Percentiles rank a stretch among this genome's conserved stretches.
Evolutionary conservation across 2,888 invertebrate species (phyloP).

Genomic region (Drosophila formosana): DNA sequence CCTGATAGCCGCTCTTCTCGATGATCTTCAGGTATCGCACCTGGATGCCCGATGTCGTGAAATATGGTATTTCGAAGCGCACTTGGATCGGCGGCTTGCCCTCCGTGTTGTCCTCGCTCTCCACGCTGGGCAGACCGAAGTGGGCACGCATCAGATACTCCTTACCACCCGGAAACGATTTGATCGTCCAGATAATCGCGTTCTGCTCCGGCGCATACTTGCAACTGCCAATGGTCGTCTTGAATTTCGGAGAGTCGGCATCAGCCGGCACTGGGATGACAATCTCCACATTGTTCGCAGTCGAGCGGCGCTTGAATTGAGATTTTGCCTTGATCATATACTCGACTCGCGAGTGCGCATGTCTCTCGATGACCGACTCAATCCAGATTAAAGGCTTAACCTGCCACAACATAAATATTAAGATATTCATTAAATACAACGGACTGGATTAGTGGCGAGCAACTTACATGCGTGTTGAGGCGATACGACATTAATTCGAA

Average conservation of each 20-base stretch:
- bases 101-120: constrained; percentile 94
- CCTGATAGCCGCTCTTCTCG: constrained; percentile 99
- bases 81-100: constrained; percentile 99
- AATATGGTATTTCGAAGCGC: constrained; percentile 99
- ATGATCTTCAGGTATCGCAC: constrained; percentile 91
- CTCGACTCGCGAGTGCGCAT: constrained; percentile 98
- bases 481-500: constrained; percentile 99
- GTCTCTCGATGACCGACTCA: constrained; percentile 98
- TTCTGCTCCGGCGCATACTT: constrained; percentile 99
- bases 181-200: constrained; percentile 98
- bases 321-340: constrained; percentile 99
- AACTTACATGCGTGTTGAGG: constrained; percentile 94
- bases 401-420: constrained; percentile 46
- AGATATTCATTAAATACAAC: not conserved
- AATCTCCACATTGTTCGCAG: constrained; percentile 99
- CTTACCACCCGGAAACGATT: constrained; percentile 99
- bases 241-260: constrained; percentile 99
- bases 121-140: constrained; percentile 98
- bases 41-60: constrained; percentile 99
- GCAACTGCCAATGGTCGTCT: constrained; percentile 98
- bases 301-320: constrained; percentile 98
- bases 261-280: constrained; percentile 98
- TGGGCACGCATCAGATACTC: constrained; percentile 99
- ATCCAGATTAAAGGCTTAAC: constrained; percentile 99
- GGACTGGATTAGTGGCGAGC: not conserved